phyloP scores from a whole-genome alignment of 2,113 vertebrate species.

The Coryphaenoides rupestris region DNA sequence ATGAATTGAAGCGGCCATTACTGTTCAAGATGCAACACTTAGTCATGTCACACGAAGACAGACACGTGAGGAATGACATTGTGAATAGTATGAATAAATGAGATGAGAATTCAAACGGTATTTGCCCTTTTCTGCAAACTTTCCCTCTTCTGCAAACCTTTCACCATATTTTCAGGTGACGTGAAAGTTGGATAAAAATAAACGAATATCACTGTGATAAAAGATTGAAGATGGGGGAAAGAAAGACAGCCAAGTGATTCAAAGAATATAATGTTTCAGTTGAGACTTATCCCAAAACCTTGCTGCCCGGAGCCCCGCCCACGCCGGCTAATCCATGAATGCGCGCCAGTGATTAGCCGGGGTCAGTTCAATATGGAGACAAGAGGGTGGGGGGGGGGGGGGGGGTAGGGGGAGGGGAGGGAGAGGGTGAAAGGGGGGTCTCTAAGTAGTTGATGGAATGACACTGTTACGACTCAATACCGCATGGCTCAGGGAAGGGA shows the following conservation, averaged over 20 bases:
- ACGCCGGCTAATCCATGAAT: constrained; percentile 64
- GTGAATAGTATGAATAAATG: not conserved
- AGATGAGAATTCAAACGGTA: not conserved
- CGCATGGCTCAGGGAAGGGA: too few relatives aligned
- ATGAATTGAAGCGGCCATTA: too few relatives aligned
- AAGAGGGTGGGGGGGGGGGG: constrained; percentile 53
- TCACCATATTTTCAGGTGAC: too few relatives aligned
- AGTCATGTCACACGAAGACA: not conserved
- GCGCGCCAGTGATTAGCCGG: constrained; percentile 61
- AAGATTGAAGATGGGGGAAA: too few relatives aligned
- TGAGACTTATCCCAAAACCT: constrained; percentile 12
- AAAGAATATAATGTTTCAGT: constrained; percentile 6
- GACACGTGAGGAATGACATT: constrained; percentile 12
- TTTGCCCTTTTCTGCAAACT: constrained; percentile 2
- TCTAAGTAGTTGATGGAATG: too few relatives aligned
- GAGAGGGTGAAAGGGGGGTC: too few relatives aligned
- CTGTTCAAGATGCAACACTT: too few relatives aligned
- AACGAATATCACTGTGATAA: too few relatives aligned
- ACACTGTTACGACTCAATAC: too few relatives aligned
- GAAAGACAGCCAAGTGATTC: constrained; percentile 7
- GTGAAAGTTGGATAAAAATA: too few relatives aligned
- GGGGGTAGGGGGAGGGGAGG: constrained; percentile 37
- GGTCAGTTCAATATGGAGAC: constrained; percentile 71
- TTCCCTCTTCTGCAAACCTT: too few relatives aligned
- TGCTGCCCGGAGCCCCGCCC: constrained; percentile 15